Evolutionary conservation across 2,113 vertebrate species (phyloP), one percentile per base, ranked within the genome.

Genomic region (Cynopterus brachyotis): DNA sequence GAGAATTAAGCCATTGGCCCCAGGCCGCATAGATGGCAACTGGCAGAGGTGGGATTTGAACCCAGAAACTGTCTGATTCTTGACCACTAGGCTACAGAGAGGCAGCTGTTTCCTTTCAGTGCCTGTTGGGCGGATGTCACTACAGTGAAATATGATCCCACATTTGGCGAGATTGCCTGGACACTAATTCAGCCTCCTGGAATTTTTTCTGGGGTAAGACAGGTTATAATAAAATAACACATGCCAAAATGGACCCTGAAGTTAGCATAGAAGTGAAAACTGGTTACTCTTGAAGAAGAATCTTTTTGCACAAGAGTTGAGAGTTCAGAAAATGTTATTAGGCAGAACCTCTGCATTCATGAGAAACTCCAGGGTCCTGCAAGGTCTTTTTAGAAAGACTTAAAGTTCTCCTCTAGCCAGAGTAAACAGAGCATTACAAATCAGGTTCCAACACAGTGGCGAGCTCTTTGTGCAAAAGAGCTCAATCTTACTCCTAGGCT

Each of bases 381-480:
- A 28, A 17, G 19, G 7, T 83, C 69, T 79, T 73, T 93, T 47
- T 66, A 59, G 83, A 94, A 96, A 66, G 42, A 81, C 32, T 90
- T 90, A 6, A 6, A 87, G 64, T 89, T 95, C 12, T 45, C 4
- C 0, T 76, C 32, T 85, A 64, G 32, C 42, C 67, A 55, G 82
- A 92, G 87, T 69, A 89, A 78, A 95, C 62, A 93, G 84, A 82
- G 26, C 64, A 59, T 81, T 69, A 50, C 72, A 93, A 89, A 84
- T 93, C 80, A 73, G 72, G 30, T 78, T 95, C 67, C n/a, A 86
- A 35, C 3, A 20, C 35, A 89, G 35, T 37, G 83, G 66, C 11
- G 20, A 91, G 20, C 47, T 40, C 32, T 85, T 75, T 60, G 47
- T 45, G 73, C 26, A 80, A 17, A 83, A 84, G 81, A 80, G 19